Evolutionary conservation across 2,113 vertebrate genomes (phyloP).

Genomic region (Chlamydotis undulata): DNA sequence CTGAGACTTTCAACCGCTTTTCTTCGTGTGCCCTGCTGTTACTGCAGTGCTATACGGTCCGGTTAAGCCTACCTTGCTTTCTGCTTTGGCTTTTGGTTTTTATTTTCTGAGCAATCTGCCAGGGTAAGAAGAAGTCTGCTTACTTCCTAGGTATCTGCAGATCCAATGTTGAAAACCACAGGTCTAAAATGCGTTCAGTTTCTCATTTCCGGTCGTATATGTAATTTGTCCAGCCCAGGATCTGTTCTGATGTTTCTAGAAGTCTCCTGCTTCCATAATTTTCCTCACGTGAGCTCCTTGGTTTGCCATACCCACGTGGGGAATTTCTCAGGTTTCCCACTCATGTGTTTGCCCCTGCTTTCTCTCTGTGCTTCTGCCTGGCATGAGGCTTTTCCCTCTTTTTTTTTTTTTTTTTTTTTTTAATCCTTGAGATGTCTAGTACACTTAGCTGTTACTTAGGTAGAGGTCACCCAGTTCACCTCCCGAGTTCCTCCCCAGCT

Average conservation of each 20-base stretch:
- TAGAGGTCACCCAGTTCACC: neutral
- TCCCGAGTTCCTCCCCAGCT: neutral
- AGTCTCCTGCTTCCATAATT: neutral
- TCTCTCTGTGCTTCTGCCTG: neutral
- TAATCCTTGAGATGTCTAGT: neutral
- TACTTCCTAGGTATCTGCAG: neutral
- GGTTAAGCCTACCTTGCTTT: neutral
- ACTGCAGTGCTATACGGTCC: neutral
- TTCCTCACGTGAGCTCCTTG: neutral
- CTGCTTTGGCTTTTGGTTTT: neutral
- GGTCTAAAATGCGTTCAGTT: neutral
- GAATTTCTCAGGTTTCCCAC: neutral
- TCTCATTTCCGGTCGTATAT: neutral
- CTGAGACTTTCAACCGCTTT: neutral
- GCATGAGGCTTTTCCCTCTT: fast-evolving
- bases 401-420: neutral
- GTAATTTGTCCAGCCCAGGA: neutral
- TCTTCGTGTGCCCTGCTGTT: neutral
- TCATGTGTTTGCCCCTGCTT: fast-evolving
- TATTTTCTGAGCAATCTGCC: neutral
- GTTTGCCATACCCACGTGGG: neutral
- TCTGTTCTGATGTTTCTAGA: neutral
- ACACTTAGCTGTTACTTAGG: neutral
- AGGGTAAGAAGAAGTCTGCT: neutral
- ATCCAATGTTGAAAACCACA: neutral